Conservation (phyloP, 2,113 vertebrate genomes). For the Sciurus niger region DNA sequence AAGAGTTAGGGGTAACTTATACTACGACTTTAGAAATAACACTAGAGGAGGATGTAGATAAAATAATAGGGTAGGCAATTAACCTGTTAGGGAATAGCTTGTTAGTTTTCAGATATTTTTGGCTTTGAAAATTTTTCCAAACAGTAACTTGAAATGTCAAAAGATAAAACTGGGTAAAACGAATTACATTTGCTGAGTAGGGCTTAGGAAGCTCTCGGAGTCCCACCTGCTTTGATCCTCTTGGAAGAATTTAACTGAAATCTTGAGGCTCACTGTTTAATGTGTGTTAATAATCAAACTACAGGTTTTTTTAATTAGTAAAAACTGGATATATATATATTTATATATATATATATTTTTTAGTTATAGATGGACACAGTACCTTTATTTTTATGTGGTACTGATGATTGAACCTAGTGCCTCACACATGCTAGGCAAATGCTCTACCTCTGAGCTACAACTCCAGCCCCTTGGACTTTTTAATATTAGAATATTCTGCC, state of each 20-base stretch:
- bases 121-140: conserved; percentile 15
- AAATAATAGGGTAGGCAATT: conserved; percentile 61
- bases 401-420: too few species aligned
- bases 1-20: conserved; percentile 55
- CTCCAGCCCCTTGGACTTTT: neutral
- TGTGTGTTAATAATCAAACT: conserved; percentile 23
- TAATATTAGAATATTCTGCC: conserved; percentile 47
- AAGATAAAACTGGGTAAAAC: conserved; percentile 62
- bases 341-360: too few species aligned
- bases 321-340: neutral
- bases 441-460: too few species aligned
- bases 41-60: conserved; percentile 53
- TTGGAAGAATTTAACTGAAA: neutral
- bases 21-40: neutral
- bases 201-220: neutral
- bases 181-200: conserved; percentile 37
- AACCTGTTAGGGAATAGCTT: conserved; percentile 50
- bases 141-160: conserved; percentile 45
- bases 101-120: conserved; percentile 58
- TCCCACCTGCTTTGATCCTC: neutral
- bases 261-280: conserved; percentile 16
- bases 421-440: too few species aligned
- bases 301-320: neutral
- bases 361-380: too few species aligned
- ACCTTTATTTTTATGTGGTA: too few species aligned